Evolutionary conservation across 1,140 invertebrate species (phyloP).

Genomic region (Bombus vancouverensis): DNA sequence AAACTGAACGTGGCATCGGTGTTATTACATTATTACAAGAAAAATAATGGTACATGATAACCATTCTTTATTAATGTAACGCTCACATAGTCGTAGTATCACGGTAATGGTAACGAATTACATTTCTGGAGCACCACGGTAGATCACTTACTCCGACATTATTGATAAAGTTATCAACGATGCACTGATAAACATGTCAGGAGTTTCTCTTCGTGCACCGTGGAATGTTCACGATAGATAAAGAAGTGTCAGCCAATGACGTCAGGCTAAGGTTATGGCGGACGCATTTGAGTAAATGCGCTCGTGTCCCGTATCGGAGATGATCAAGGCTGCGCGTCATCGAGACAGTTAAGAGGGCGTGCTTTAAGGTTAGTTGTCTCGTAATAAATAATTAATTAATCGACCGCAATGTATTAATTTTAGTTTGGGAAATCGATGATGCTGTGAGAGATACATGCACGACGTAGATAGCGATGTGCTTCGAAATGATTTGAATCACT

Average conservation of each 20-base stretch:
- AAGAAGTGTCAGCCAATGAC: slow-evolving; percentile 48
- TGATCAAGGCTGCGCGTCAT: slow-evolving; percentile 50
- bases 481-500: background rate
- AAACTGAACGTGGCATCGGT: background rate
- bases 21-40: slow-evolving; percentile 6
- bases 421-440: background rate
- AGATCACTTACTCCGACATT: background rate
- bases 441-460: background rate
- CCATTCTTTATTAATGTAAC: slow-evolving; percentile 56
- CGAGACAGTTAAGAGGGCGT: slow-evolving; percentile 39
- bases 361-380: slow-evolving; percentile 48
- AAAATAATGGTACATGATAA: slow-evolving; percentile 51
- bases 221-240: slow-evolving; percentile 24
- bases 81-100: slow-evolving; percentile 13
- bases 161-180: slow-evolving; percentile 14
- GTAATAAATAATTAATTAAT: slow-evolving; percentile 49
- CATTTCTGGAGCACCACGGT: background rate
- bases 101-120: background rate
- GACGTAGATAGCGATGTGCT: background rate
- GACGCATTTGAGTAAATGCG: slow-evolving; percentile 24
- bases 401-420: slow-evolving; percentile 24
- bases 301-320: slow-evolving; percentile 33
- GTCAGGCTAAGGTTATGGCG: slow-evolving; percentile 48
- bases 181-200: slow-evolving; percentile 37
- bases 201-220: background rate